Base-by-base conservation (phyloP, 2,797 vertebrate genomes). In the Hippoglossus hippoglossus region DNA sequence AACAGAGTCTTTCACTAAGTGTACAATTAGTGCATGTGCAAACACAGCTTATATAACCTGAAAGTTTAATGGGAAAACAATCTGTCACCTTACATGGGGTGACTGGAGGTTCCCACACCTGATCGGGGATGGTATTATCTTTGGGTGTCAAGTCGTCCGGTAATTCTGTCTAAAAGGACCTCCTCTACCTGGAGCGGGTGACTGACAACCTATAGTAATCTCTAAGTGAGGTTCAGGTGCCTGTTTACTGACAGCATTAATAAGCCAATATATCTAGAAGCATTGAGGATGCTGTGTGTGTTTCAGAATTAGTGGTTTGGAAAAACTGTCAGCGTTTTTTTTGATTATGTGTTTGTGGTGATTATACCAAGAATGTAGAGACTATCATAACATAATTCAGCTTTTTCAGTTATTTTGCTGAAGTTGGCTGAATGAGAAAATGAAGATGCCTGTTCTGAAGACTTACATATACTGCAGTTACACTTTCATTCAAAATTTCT, bases 51-150 rank as follows among this genome's bases (percentile, higher is more conserved):
- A 88, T 85, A 77, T 64, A 67, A 63, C n/a, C 61, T 93, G 81
- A 84, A 90, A 86, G 6, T 83, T 92, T 92, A 91, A 89, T 92
- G 88, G 47, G 77, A 91, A 93, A 82, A 85, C 49, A 87, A 93
- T 88, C 84, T 67, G 75, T 82, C 59, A 67, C 65, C 24, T 88
- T 84, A 80, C 80, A 83, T 69, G 56, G 47, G 85, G 78, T 73
- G 71, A 77, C 77, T 60, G 49, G 58, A 82, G 79, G 74, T 86
- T 84, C 82, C 83, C 75, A 75, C 67, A 86, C 79, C 78, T 79
- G 85, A 87, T 74, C 69, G 13, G 69, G 55, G 60, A 53, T 0
- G 2, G 71, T 73, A 85, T 89, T 83, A 84, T 80, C 77, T 75
- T 58, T 56, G 64, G 78, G 73, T 83, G 83, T 86, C 82, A 80